phyloP scores from a whole-genome alignment of 2,888 invertebrate species.

The Conomelus anceps region DNA sequence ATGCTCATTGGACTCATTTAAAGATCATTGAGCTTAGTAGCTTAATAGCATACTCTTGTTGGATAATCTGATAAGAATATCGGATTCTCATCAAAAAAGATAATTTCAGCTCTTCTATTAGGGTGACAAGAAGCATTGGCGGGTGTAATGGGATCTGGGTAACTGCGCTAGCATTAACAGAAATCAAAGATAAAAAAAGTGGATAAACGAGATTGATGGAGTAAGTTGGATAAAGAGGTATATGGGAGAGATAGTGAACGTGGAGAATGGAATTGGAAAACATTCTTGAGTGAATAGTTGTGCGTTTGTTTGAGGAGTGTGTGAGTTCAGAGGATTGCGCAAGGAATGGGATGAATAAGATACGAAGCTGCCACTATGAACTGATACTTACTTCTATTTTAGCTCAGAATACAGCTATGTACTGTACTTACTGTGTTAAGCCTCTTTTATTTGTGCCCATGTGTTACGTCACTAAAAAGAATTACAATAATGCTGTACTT shows the following conservation, averaged over 20 bases:
- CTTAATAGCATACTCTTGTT: background rate
- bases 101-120: too few species aligned
- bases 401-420: background rate
- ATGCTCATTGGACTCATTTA: too few species aligned
- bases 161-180: too few species aligned
- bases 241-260: background rate
- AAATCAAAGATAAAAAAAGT: too few species aligned
- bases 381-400: background rate
- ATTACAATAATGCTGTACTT: background rate
- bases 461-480: background rate
- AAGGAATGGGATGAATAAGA: background rate
- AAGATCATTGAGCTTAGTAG: background rate
- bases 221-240: background rate
- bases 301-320: background rate
- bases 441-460: background rate
- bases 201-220: too few species aligned
- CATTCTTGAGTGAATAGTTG: background rate
- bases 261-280: background rate
- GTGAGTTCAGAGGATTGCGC: background rate
- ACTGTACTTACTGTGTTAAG: background rate
- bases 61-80: background rate
- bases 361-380: background rate
- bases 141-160: too few species aligned
- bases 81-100: too few species aligned
- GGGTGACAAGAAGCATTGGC: too few species aligned